These are phyloP conservation scores for Conus betulinus DNA, from an alignment of 1,140 invertebrate species.

Conservation along the genomic window DNA sequence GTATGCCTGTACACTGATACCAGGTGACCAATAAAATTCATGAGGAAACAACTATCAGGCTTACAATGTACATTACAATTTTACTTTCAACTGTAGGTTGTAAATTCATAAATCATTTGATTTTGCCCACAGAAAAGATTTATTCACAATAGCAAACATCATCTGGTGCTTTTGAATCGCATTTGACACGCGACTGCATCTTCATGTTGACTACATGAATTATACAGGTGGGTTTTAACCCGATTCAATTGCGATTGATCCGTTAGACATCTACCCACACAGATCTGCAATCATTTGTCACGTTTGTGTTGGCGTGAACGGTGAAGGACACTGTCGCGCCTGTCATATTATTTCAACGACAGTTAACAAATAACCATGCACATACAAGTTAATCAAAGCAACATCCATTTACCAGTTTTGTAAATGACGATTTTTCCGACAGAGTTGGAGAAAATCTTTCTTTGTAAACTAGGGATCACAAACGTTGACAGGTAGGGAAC, in stretches of 20 bases:
- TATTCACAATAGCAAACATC: too few relatives aligned
- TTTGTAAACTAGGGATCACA: neutral
- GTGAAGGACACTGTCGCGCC: neutral
- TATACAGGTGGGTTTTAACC: neutral
- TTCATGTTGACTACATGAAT: too few relatives aligned
- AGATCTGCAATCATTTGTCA: neutral
- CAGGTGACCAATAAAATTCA: too few relatives aligned
- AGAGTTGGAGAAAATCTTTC: neutral
- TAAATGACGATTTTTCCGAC: neutral
- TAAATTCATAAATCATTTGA: too few relatives aligned
- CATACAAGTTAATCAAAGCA: neutral
- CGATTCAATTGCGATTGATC: neutral
- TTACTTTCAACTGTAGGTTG: too few relatives aligned
- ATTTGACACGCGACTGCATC: too few relatives aligned
- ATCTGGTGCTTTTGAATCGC: too few relatives aligned
- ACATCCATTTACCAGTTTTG: neutral
- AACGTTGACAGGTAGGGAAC: constrained; percentile 10
- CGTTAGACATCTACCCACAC: neutral
- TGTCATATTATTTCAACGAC: neutral
- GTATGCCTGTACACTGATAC: too few relatives aligned
- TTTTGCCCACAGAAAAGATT: too few relatives aligned
- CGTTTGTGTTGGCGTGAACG: constrained; percentile 9
- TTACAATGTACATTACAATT: too few relatives aligned
- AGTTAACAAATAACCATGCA: neutral
- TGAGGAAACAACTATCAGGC: too few relatives aligned